A percentile compares a stretch with the other conserved stretches of the same genome.
Conservation (phyloP, 1,140 invertebrate species). For the Araneus ventricosus region DNA sequence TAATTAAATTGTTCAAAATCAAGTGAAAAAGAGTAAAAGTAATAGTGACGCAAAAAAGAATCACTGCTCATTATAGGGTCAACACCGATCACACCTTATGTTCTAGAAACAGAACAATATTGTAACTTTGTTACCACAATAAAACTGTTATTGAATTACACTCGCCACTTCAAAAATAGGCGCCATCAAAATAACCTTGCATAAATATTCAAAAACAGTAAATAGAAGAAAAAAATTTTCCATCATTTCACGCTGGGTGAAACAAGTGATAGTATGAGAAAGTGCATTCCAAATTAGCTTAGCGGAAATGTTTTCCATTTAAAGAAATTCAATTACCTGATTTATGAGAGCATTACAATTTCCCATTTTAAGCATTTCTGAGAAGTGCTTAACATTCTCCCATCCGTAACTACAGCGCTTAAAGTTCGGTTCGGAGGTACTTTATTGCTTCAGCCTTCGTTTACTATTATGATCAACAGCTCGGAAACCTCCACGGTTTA, state of each 20-base stretch:
- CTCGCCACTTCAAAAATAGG: too few relatives aligned
- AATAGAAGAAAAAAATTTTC: not conserved
- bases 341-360: conserved; percentile 14
- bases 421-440: not conserved
- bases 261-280: not conserved
- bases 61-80: too few relatives aligned
- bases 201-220: not conserved
- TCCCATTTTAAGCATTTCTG: conserved; percentile 5
- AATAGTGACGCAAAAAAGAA: too few relatives aligned
- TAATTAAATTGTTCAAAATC: too few relatives aligned
- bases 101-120: too few relatives aligned
- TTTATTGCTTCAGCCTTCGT: not conserved
- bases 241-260: not conserved
- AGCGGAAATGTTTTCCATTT: not conserved
- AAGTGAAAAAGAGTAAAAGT: too few relatives aligned
- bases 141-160: too few relatives aligned
- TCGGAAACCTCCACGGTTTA: not conserved
- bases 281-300: not conserved
- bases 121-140: too few relatives aligned
- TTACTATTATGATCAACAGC: conserved; percentile 19
- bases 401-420: not conserved
- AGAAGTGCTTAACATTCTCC: conserved; percentile 16
- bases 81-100: too few relatives aligned
- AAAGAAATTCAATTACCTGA: conserved; percentile 27
- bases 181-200: too few relatives aligned